These are phyloP conservation scores for Sympetrum striolatum DNA, from an alignment of 2,888 invertebrate species.

Conservation along the genomic window DNA sequence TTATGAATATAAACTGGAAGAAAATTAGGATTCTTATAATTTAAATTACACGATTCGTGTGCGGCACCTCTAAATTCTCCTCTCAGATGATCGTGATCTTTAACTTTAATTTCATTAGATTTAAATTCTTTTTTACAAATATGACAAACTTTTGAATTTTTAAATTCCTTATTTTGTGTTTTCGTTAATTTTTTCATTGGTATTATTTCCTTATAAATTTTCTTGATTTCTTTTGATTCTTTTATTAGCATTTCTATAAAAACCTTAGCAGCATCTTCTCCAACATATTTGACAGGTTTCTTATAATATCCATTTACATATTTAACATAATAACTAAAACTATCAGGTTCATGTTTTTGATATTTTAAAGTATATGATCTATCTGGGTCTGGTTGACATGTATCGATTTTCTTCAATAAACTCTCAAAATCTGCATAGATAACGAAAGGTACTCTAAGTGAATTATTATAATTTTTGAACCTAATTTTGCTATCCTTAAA, in stretches of 20 bases:
- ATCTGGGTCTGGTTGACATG: neutral
- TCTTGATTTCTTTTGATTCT: neutral
- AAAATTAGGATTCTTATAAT: conserved; percentile 51
- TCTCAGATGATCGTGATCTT: conserved; percentile 53
- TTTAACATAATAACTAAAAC: neutral
- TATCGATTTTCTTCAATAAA: neutral
- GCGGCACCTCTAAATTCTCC: conserved; percentile 52
- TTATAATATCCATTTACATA: neutral
- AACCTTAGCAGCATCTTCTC: neutral
- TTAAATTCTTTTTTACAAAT: conserved; percentile 50
- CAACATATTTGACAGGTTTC: neutral
- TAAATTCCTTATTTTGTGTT: conserved; percentile 49
- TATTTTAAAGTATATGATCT: neutral
- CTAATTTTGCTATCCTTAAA: neutral
- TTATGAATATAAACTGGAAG: conserved; percentile 55
- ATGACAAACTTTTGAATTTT: conserved; percentile 50
- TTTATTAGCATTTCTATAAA: neutral
- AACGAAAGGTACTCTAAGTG: neutral
- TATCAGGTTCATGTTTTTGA: neutral
- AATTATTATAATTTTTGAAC: neutral
- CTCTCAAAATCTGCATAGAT: neutral
- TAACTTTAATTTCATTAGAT: conserved; percentile 48
- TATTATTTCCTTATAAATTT: conserved; percentile 47
- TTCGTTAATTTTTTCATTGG: conserved; percentile 48
- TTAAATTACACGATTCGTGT: conserved; percentile 54